These are phyloP conservation scores for Chloebia gouldiae DNA, from an alignment of 2,113 vertebrate species.

Conservation along the genomic window DNA sequence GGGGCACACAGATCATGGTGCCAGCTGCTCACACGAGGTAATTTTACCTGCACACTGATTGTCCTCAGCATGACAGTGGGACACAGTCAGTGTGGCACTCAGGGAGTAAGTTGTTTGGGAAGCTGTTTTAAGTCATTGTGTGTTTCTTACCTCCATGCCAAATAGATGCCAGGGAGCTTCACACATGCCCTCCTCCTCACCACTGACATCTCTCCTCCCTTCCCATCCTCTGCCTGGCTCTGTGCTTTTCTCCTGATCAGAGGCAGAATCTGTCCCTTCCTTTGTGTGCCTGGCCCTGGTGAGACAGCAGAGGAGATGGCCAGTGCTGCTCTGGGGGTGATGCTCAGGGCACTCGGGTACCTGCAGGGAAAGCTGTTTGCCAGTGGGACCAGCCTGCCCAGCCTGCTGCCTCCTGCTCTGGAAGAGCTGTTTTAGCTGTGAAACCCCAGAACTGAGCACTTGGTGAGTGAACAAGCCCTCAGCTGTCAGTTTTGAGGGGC, in stretches of 20 bases:
- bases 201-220: neutral
- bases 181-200: neutral
- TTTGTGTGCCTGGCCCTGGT: neutral
- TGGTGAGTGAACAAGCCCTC: neutral
- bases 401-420: neutral
- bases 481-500: neutral
- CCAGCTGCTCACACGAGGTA: accelerated
- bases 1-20: neutral
- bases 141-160: neutral
- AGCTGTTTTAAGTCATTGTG: neutral
- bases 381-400: neutral
- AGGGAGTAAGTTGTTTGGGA: neutral
- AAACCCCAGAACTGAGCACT: neutral
- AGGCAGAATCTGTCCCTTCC: neutral
- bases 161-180: neutral
- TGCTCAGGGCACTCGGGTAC: neutral
- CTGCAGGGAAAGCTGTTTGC: neutral
- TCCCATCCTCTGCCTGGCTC: neutral
- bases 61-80: neutral
- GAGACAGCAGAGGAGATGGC: neutral
- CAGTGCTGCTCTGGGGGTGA: neutral
- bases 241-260: neutral
- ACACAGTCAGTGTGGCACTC: neutral
- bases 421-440: neutral
- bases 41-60: neutral